phyloP scores from a whole-genome alignment of 64 coral and sea anemone species.

The Stichodactyla helianthus region DNA sequence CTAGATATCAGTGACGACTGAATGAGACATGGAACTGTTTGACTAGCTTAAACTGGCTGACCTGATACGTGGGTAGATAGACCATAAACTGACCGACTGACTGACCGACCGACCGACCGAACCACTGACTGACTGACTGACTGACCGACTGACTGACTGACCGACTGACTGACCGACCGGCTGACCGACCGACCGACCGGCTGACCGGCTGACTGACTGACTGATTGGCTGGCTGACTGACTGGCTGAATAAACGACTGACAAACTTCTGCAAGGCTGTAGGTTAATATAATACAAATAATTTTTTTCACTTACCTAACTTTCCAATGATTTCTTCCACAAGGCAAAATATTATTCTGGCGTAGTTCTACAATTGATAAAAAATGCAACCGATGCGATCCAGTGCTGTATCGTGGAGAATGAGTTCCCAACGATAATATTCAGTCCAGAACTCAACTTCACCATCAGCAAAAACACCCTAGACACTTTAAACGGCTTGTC shows the following conservation, averaged over 20 bases:
- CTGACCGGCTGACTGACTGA: background rate
- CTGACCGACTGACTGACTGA: background rate
- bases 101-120: background rate
- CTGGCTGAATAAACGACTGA: background rate
- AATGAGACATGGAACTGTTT: too few relatives aligned
- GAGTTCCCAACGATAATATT: background rate
- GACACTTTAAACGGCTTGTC: background rate
- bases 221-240: background rate
- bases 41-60: too few relatives aligned
- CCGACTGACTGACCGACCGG: background rate
- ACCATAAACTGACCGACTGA: too few relatives aligned
- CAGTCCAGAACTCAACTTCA: background rate
- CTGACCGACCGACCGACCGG: too few relatives aligned
- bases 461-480: background rate
- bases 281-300: background rate
- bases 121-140: too few relatives aligned
- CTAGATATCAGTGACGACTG: too few relatives aligned
- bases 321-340: background rate
- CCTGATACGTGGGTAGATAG: too few relatives aligned
- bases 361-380: background rate
- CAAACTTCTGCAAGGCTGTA: background rate
- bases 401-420: background rate
- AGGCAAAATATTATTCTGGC: constrained; percentile 1
- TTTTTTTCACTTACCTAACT: background rate
- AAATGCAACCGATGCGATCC: background rate